These are phyloP conservation scores for Slavum lentiscoides DNA, from an alignment of 2,888 invertebrate genomes.

Conservation along the genomic window DNA sequence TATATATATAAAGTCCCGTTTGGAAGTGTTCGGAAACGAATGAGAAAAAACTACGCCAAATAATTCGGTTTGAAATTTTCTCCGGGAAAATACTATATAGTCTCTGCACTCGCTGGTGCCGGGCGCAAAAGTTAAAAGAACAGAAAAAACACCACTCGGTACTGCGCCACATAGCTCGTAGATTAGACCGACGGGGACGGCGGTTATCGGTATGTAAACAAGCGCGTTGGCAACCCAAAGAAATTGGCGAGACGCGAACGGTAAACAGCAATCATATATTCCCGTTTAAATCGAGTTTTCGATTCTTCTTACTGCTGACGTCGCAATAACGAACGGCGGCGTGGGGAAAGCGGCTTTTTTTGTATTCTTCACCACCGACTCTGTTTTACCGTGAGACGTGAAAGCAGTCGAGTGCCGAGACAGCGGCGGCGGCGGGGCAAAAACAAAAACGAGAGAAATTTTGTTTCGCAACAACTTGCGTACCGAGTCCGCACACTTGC, in stretches of 20 bases:
- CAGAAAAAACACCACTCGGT: too few species aligned
- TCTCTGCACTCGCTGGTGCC: background rate
- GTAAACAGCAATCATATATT: slow-evolving; percentile 52
- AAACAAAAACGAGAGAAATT: too few species aligned
- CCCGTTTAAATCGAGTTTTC: slow-evolving; percentile 46
- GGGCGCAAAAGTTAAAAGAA: too few species aligned
- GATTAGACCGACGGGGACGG: background rate
- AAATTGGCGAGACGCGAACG: slow-evolving; percentile 14
- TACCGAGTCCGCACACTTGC: too few species aligned
- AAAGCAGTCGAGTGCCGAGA: too few species aligned
- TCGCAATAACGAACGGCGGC: background rate
- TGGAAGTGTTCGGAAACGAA: slow-evolving; percentile 7
- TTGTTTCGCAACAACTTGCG: too few species aligned
- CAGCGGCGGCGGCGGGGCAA: too few species aligned
- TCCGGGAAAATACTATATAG: too few species aligned
- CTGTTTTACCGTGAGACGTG: too few species aligned
- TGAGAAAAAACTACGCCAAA: background rate
- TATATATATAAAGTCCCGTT: background rate
- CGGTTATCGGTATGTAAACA: slow-evolving; percentile 20
- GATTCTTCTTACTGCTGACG: slow-evolving; percentile 8
- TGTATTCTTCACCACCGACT: background rate
- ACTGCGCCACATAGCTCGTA: background rate
- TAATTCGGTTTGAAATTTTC: slow-evolving; percentile 41
- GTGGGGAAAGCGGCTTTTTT: background rate
- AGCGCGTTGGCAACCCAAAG: background rate